These are phyloP conservation scores for Acropora yongei DNA, from an alignment of 64 coral and sea anemone genomes.

Conservation along the genomic window DNA sequence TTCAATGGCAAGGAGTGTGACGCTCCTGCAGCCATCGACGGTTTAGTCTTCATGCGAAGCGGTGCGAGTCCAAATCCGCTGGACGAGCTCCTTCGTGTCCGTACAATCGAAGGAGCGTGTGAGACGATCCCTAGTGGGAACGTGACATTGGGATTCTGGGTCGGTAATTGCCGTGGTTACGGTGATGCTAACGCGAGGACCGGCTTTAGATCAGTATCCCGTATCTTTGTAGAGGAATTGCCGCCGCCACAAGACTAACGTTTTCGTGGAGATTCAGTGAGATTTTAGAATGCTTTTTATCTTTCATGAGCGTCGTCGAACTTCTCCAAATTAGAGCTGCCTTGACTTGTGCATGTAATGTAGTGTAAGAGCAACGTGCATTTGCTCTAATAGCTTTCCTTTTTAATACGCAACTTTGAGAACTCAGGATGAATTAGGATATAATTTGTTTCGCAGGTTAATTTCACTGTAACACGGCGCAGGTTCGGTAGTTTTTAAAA, in stretches of 20 bases:
- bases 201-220: background rate
- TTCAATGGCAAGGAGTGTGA: background rate
- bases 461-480: no score
- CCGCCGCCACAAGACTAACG: conserved; percentile 2
- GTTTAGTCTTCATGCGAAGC: background rate
- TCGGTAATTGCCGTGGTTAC: background rate
- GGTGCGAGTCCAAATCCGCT: background rate
- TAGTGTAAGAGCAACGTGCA: no score
- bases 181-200: conserved; percentile 7
- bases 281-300: background rate
- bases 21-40: conserved; percentile 1
- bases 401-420: no score
- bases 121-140: background rate
- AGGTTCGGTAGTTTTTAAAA: no score
- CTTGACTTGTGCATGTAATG: no score
- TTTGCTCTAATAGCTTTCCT: no score
- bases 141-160: background rate
- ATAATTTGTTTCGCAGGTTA: no score
- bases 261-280: background rate
- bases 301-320: background rate
- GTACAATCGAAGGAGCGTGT: conserved; percentile 13
- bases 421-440: no score
- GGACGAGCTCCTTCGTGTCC: background rate
- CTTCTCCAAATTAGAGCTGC: no score
- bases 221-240: background rate